Conservation (phyloP, 2,797 vertebrate genomes). For the Phrynocephalus vlangalii region DNA sequence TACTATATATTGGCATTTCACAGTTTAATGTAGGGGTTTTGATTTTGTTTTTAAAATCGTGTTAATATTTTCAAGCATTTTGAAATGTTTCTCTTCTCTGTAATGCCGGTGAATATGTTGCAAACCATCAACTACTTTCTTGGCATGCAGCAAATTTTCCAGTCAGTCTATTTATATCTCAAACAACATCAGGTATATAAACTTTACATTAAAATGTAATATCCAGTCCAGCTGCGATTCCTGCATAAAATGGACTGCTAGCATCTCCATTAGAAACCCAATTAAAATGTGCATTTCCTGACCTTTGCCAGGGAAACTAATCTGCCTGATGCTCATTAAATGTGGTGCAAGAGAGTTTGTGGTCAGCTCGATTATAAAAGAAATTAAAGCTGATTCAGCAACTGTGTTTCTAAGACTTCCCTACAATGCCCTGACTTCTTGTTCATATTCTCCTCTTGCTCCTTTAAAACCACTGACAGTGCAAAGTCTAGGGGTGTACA, state of each 20-base stretch:
- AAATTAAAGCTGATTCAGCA: conserved; percentile 33
- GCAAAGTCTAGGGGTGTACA: too few relatives aligned
- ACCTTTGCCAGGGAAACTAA: conserved; percentile 56
- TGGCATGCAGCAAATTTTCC: conserved; percentile 53
- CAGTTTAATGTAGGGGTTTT: conserved; percentile 33
- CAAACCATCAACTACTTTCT: conserved; percentile 56
- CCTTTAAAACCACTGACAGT: too few relatives aligned
- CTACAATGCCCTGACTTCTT: conserved; percentile 4
- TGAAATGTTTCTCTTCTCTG: conserved; percentile 42
- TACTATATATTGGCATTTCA: conserved; percentile 34
- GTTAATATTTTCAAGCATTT: conserved; percentile 33
- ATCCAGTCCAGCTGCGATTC: conserved; percentile 50
- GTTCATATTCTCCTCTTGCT: conserved; percentile 15
- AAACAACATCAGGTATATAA: conserved; percentile 61
- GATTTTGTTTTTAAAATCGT: not conserved
- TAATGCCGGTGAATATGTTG: conserved; percentile 48
- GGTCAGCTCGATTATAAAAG: conserved; percentile 15
- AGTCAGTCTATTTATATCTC: conserved; percentile 52
- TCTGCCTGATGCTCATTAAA: conserved; percentile 43
- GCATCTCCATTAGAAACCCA: conserved; percentile 62
- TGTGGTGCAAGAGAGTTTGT: not conserved
- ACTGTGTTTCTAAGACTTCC: not conserved
- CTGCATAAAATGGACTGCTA: conserved; percentile 51
- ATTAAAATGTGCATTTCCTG: conserved; percentile 59
- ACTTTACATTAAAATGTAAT: conserved; percentile 61